These are phyloP conservation scores for Eupithecia centaureata DNA, from an alignment of 2,888 invertebrate species.

Conservation along the genomic window DNA sequence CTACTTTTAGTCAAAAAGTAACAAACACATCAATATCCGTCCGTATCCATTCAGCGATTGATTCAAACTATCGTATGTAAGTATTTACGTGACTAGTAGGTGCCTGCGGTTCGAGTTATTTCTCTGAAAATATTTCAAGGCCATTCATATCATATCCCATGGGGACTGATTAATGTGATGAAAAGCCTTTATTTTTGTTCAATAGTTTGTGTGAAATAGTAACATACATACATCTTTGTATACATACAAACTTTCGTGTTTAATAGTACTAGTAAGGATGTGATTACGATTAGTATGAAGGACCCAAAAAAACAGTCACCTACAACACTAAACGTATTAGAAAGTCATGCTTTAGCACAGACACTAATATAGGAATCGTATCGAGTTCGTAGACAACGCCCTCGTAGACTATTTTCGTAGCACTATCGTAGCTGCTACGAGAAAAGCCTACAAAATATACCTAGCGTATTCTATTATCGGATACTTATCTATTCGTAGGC, in stretches of 20 bases:
- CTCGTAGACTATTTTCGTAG: background rate
- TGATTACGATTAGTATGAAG: too few relatives aligned
- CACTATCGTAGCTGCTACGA: background rate
- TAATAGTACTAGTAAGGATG: too few relatives aligned
- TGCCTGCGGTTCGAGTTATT: too few relatives aligned
- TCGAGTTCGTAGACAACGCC: background rate
- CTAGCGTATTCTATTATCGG: background rate
- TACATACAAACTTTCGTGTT: too few relatives aligned
- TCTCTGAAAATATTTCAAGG: too few relatives aligned
- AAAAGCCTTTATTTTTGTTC: too few relatives aligned
- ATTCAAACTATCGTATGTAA: background rate
- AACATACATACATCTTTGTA: too few relatives aligned
- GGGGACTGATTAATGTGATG: too few relatives aligned
- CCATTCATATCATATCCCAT: too few relatives aligned
- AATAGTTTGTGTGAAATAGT: too few relatives aligned
- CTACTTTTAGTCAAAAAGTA: background rate
- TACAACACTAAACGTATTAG: too few relatives aligned
- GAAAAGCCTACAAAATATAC: background rate
- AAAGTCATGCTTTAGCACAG: background rate
- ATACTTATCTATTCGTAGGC: background rate
- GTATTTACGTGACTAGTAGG: too few relatives aligned
- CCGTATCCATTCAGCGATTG: background rate
- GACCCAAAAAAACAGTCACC: background rate
- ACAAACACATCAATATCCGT: background rate
- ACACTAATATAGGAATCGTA: background rate